Evolutionary conservation across 1,140 invertebrate genomes (phyloP).

Genomic region (Brachionus rubens): DNA sequence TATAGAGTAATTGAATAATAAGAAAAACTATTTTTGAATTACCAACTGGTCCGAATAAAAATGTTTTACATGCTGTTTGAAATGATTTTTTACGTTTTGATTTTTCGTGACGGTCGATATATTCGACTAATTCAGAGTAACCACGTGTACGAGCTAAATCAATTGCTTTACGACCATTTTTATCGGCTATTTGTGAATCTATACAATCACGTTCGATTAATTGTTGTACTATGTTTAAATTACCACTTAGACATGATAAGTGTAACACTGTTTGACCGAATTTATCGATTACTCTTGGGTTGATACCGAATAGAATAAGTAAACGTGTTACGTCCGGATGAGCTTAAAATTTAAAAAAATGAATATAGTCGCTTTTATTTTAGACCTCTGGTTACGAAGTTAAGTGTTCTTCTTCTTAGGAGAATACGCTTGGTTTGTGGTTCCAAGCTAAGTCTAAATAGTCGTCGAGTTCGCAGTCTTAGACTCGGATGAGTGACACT

Average conservation of each 20-base stretch:
- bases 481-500: too few species aligned
- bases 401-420: too few species aligned
- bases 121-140: slow-evolving; percentile 75
- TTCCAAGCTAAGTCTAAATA: too few species aligned
- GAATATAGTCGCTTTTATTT: not conserved
- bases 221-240: slow-evolving; percentile 70
- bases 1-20: slow-evolving; percentile 75
- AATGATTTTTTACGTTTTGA: slow-evolving; percentile 65
- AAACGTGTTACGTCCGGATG: slow-evolving; percentile 79
- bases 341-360: slow-evolving; percentile 57
- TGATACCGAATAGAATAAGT: slow-evolving; percentile 82
- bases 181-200: slow-evolving; percentile 77
- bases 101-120: slow-evolving; percentile 75
- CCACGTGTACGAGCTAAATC: slow-evolving; percentile 80
- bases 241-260: slow-evolving; percentile 82
- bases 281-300: slow-evolving; percentile 81
- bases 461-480: too few species aligned
- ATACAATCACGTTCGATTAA: slow-evolving; percentile 76
- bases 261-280: slow-evolving; percentile 88
- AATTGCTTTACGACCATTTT: slow-evolving; percentile 83
- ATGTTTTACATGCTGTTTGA: slow-evolving; percentile 59
- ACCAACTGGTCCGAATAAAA: slow-evolving; percentile 81
- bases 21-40: slow-evolving; percentile 83
- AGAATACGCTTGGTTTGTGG: too few species aligned
- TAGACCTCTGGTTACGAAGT: too few species aligned